These are phyloP conservation scores for Drosophila gaucha DNA, from an alignment of 2,888 invertebrate species.

Conservation along the genomic window DNA sequence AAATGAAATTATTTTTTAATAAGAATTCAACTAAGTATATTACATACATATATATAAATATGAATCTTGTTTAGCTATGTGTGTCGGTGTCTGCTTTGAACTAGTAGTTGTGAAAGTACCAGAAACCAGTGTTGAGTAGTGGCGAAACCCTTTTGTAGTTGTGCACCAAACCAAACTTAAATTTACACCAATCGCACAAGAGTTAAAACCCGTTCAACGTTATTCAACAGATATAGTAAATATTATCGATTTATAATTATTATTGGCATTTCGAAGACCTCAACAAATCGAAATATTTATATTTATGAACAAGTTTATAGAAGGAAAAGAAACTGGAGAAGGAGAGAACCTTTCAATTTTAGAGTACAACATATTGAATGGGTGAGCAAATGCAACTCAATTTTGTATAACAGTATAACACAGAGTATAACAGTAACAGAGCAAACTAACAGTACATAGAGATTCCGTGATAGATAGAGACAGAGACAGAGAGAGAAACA, in stretches of 20 bases:
- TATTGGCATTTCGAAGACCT: slow-evolving; percentile 6
- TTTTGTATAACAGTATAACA: slow-evolving; percentile 10
- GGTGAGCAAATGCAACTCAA: slow-evolving; percentile 1
- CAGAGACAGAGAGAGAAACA: background rate
- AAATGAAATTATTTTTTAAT: slow-evolving; percentile 6
- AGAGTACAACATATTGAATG: slow-evolving; percentile 1
- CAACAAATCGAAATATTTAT: background rate
- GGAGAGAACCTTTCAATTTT: background rate
- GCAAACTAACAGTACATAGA: slow-evolving; percentile 17
- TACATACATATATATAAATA: slow-evolving; percentile 27
- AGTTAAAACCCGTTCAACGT: slow-evolving; percentile 16
- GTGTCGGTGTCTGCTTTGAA: slow-evolving; percentile 50
- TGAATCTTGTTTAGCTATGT: slow-evolving; percentile 36
- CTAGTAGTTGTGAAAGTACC: slow-evolving; percentile 31
- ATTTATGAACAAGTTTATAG: too few relatives aligned
- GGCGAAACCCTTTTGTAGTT: slow-evolving; percentile 51
- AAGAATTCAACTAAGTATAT: slow-evolving; percentile 21
- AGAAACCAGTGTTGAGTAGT: slow-evolving; percentile 52
- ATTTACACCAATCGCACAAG: slow-evolving; percentile 4
- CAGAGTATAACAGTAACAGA: slow-evolving; percentile 8
- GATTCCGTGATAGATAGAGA: slow-evolving; percentile 8
- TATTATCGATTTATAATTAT: slow-evolving; percentile 18
- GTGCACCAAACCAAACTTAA: slow-evolving; percentile 44
- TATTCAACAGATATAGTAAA: too few relatives aligned
- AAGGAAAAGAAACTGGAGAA: background rate